Conservation (phyloP, 2,888 invertebrate species). For the Orgyia antiqua region DNA sequence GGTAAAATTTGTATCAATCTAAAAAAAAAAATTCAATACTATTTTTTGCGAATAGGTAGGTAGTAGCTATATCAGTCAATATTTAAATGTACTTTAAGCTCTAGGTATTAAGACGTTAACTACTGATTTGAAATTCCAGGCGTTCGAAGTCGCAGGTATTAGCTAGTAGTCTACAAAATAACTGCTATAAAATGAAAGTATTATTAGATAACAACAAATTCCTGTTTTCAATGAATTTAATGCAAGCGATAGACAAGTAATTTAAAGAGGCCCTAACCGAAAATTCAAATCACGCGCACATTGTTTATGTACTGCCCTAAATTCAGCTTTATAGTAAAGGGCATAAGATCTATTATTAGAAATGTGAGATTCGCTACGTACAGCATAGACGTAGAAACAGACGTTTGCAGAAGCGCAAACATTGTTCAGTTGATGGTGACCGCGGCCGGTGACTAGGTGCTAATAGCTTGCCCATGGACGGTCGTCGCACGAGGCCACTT, state of each 20-base stretch:
- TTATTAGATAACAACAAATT: conserved; percentile 27
- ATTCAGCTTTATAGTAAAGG: conserved; percentile 16
- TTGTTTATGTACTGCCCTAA: conserved; percentile 9
- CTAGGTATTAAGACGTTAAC: too few species aligned
- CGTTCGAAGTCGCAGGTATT: too few species aligned
- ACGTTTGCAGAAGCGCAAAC: conserved; percentile 42
- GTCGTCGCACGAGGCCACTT: conserved; percentile 51
- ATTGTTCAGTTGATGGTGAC: conserved; percentile 29
- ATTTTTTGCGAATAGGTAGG: too few species aligned
- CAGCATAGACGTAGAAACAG: conserved; percentile 20
- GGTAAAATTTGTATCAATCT: too few species aligned
- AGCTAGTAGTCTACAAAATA: too few species aligned
- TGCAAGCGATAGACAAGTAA: conserved; percentile 20
- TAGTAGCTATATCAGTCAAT: too few species aligned
- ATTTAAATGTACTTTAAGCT: too few species aligned
- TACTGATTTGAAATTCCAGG: too few species aligned
- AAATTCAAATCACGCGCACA: conserved; percentile 28
- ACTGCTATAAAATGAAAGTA: too few species aligned
- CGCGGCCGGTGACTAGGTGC: conserved; percentile 51
- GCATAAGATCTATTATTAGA: conserved; percentile 30
- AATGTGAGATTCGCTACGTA: conserved; percentile 12
- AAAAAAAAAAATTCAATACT: too few species aligned
- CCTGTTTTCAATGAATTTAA: conserved; percentile 19
- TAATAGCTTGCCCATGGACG: conserved; percentile 52
- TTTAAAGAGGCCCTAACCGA: conserved; percentile 26